Base-by-base conservation (phyloP, 2,888 invertebrate species). In the Bedellia somnulentella region DNA sequence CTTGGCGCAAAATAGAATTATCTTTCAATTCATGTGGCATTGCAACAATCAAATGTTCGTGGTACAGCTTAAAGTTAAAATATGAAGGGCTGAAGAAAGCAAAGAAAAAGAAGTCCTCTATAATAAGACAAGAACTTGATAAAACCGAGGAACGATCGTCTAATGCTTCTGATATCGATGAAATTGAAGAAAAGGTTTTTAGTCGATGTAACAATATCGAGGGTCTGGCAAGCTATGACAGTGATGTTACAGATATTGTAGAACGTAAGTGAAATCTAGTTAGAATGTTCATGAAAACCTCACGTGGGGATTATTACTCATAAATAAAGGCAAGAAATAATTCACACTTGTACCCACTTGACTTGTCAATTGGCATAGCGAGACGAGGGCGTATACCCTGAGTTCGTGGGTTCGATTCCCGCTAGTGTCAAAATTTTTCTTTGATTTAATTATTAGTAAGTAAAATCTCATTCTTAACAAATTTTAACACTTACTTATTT, bases 151-250 rank as follows among this genome's bases (percentile, higher is more conserved):
- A 26, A 2, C 14, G 22, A 11, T 9, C 6, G 12, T 32, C 35
- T 16, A 29, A 27, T 32, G 35, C 35, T 24, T 32, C 32, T 3
- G 29, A 32, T 6, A 32, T 32, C 15, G 25, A 32, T n/a, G n/a
- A 32, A 11, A 24, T 27, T 12, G 29, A 35, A 9, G 23, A 35
- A 26, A 29, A 21, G 15, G 32, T 35, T 24, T 15, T 35, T 4
- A 24, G 26, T 15, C 31, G 31, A 21, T 35, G 35, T 17, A 32
- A 23, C 5, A 35, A 35, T 18, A 35, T 35, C 10, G 27, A 21
- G 23, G 35, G 30, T 23, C 27, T 27, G 24, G 28, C 34, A 12
- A 26, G 30, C 22, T n/a, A 26, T 15, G 26, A 26, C 9, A 26
- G 26, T 14, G 26, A 26, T 8, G 23, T 15, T 11, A 14, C n/a